Conservation (phyloP, 2,888 invertebrate species). For the Epinotia brunnichana region DNA sequence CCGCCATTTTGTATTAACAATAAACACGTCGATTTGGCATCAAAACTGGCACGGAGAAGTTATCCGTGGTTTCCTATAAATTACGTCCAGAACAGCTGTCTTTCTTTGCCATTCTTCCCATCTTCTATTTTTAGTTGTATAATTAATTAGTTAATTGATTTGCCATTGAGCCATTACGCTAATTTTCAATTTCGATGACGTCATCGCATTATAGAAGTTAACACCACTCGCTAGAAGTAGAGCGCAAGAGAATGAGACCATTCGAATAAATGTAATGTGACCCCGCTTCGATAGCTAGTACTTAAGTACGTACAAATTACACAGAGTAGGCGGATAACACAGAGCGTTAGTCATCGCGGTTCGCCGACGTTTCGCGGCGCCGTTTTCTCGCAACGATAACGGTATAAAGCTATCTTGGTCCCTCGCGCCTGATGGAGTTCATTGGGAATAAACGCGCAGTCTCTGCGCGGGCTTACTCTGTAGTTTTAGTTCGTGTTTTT, state of each 20-base stretch:
- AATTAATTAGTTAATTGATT: constrained; percentile 7
- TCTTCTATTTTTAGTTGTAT: background rate
- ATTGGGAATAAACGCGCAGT: constrained; percentile 30
- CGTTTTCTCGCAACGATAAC: constrained; percentile 33
- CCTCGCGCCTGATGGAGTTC: constrained; percentile 7
- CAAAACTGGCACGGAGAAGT: constrained; percentile 19
- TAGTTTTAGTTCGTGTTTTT: constrained; percentile 59
- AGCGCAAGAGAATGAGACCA: constrained; percentile 74
- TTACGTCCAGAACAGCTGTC: background rate
- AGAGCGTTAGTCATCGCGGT: constrained; percentile 49
- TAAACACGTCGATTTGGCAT: constrained; percentile 21
- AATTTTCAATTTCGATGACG: constrained; percentile 14
- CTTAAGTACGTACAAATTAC: constrained; percentile 51
- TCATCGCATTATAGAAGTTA: constrained; percentile 34
- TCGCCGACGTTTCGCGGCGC: constrained; percentile 49
- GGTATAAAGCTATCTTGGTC: constrained; percentile 40
- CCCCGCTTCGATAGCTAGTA: constrained; percentile 54
- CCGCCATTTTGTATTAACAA: constrained; percentile 38
- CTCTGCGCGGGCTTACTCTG: constrained; percentile 58
- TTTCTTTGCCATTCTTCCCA: background rate
- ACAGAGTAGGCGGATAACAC: constrained; percentile 61
- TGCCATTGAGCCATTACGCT: background rate
- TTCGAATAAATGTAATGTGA: constrained; percentile 59
- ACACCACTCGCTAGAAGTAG: constrained; percentile 61
- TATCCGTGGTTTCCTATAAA: constrained; percentile 2